Evolutionary conservation across 2,797 vertebrate genomes (phyloP).

Genomic region (Leuciscus waleckii): DNA sequence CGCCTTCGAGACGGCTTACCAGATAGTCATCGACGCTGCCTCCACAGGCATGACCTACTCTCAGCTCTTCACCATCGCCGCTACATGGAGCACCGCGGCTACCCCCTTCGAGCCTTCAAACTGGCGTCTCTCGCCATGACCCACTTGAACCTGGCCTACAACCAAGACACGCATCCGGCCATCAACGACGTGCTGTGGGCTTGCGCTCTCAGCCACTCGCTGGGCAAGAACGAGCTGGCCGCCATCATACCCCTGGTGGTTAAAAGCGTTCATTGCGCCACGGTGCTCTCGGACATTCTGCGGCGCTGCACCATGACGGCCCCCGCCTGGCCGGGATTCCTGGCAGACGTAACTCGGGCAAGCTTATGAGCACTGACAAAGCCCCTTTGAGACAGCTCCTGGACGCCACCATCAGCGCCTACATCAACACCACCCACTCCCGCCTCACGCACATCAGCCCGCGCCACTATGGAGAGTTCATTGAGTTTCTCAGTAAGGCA

Average conservation of each 20-base stretch:
- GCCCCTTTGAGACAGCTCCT: slow-evolving; percentile 95
- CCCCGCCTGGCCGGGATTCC: slow-evolving; percentile 92
- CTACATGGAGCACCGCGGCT: slow-evolving; percentile 95
- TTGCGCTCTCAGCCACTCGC: slow-evolving; percentile 95
- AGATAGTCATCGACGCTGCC: slow-evolving; percentile 88
- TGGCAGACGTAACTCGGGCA: slow-evolving; percentile 95
- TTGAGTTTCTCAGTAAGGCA: slow-evolving; percentile 98
- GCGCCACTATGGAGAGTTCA: slow-evolving; percentile 97
- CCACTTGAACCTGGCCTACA: slow-evolving; percentile 97
- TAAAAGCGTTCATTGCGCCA: slow-evolving; percentile 98
- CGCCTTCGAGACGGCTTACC: slow-evolving; percentile 89
- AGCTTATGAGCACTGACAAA: slow-evolving; percentile 98
- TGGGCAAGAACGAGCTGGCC: slow-evolving; percentile 96
- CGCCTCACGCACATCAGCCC: slow-evolving; percentile 98
- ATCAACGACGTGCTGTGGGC: slow-evolving; percentile 99
- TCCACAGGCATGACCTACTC: slow-evolving; percentile 88
- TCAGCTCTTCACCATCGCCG: slow-evolving; percentile 90
- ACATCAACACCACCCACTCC: slow-evolving; percentile 98
- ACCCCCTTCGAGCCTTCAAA: slow-evolving; percentile 95
- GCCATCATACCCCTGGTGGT: slow-evolving; percentile 97
- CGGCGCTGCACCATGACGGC: slow-evolving; percentile 96
- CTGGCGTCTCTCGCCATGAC: slow-evolving; percentile 96
- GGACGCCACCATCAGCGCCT: slow-evolving; percentile 96
- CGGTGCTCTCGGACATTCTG: slow-evolving; percentile 96
- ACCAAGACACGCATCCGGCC: slow-evolving; percentile 98